Base-by-base conservation (phyloP, 35 echinoderm and acorn worm genomes). In the Holothuria glaberrima region DNA sequence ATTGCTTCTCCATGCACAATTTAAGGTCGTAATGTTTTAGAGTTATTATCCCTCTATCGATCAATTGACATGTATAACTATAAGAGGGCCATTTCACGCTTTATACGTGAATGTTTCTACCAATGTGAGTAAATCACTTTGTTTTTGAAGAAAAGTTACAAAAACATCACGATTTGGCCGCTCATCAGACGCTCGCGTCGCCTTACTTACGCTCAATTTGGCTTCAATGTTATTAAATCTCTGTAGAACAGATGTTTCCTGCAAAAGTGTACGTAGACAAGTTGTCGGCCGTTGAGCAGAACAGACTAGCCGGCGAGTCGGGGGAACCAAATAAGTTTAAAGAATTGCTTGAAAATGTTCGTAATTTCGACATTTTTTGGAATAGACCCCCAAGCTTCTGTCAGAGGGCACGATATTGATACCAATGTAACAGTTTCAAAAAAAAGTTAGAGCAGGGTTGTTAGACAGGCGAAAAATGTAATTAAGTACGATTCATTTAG, bases 231-330 rank as follows among this genome's bases (percentile, higher is more conserved):
- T 78, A 78, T 48, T 48, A 78, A 72, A 78, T 78, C 74, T 33
- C 25, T 38, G 12, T 12, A 46, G 50, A 78, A 48, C 74, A 78
- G 74, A 78, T 78, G 74, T 78, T 28, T 78, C 50, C 12, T 19
- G 20, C 74, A 78, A 78, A 38, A 78, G 74, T 28, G 21, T 35
- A 48, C 38, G 74, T 33, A 78, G 74, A 78, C 74, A 78, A 78
- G 22, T 25, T 78, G 74, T 78, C 74, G 74, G 44, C 50, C 74
- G 34, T 78, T 2, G n/a, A 48, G 10, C 38, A 48, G 27, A 27
- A 27, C 74, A 78, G 74, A 78, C 74, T 48, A 78, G 74, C 74
- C 74, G 74, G 74, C 74, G 74, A 78, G 74, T 48, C 41, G 74
- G 38, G 33, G 74, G 74, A 48, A 78, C 74, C 44, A 20, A 20